These are phyloP conservation scores for Argopecten irradians DNA, from an alignment of 1,140 invertebrate species.

Conservation along the genomic window DNA sequence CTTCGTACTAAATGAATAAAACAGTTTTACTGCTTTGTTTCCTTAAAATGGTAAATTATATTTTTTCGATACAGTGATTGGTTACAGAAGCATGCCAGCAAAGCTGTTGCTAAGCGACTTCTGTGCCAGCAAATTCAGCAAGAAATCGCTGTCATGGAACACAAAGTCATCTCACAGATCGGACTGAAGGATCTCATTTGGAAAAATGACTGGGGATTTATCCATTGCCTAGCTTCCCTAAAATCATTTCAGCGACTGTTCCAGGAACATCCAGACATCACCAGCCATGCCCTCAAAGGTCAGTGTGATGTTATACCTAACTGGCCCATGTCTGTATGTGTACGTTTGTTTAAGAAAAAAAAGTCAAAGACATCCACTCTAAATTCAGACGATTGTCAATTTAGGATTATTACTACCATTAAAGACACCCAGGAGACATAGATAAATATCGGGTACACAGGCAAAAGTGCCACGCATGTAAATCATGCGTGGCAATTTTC, in stretches of 20 bases:
- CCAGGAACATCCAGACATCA: conserved; percentile 48
- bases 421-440: no score
- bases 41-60: neutral
- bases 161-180: conserved; percentile 43
- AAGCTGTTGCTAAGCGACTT: conserved; percentile 41
- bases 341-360: conserved; percentile 68
- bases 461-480: no score
- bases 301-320: neutral
- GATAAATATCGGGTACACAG: no score
- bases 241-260: conserved; percentile 60
- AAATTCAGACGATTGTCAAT: conserved; percentile 62
- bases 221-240: conserved; percentile 61
- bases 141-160: conserved; percentile 52
- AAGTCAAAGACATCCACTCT: conserved; percentile 65
- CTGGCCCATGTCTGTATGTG: conserved; percentile 60
- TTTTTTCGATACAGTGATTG: conserved; percentile 52
- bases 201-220: conserved; percentile 62
- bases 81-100: conserved; percentile 57
- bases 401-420: no score
- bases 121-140: conserved; percentile 48
- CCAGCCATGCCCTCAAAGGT: conserved; percentile 60
- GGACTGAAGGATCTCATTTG: conserved; percentile 57
- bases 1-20: no score
- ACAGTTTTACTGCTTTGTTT: neutral
- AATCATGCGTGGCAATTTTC: no score